Conservation (phyloP, 2,888 invertebrate genomes). For the Tuberolachnus salignus region DNA sequence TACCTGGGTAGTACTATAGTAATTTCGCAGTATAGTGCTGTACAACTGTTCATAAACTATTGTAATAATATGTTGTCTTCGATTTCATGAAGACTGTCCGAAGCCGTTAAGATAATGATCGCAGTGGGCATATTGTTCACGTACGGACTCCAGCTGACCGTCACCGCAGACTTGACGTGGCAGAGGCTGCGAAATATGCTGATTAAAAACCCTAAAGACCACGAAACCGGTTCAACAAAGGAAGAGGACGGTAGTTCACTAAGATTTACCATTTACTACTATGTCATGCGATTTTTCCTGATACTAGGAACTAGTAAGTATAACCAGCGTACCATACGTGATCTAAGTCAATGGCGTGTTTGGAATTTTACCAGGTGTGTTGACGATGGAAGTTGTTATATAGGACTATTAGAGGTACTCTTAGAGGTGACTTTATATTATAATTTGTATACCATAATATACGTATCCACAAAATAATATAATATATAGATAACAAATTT, state of each 20-base stretch:
- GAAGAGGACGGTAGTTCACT: background rate
- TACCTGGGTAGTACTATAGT: too few species aligned
- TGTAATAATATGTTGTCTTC: background rate
- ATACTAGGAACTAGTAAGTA: conserved; percentile 35
- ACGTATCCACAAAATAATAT: too few species aligned
- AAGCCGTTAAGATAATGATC: conserved; percentile 82
- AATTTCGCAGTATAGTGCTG: too few species aligned
- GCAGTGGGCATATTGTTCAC: conserved; percentile 87
- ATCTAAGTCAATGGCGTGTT: background rate
- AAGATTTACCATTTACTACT: background rate
- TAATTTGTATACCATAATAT: too few species aligned
- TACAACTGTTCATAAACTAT: too few species aligned
- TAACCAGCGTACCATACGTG: background rate
- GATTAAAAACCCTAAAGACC: background rate
- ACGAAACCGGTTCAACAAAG: too few species aligned
- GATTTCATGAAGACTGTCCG: conserved; percentile 65
- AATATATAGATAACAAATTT: too few species aligned
- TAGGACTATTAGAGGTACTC: too few species aligned
- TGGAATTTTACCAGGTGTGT: too few species aligned
- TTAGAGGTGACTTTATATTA: too few species aligned
- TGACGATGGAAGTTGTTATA: too few species aligned
- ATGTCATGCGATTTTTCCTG: background rate
- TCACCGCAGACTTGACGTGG: conserved; percentile 90
- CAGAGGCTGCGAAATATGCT: conserved; percentile 4
- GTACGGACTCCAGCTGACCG: conserved; percentile 91